phyloP scores from a whole-genome alignment of 2,888 invertebrate genomes.

The Cephus sareptanus region DNA sequence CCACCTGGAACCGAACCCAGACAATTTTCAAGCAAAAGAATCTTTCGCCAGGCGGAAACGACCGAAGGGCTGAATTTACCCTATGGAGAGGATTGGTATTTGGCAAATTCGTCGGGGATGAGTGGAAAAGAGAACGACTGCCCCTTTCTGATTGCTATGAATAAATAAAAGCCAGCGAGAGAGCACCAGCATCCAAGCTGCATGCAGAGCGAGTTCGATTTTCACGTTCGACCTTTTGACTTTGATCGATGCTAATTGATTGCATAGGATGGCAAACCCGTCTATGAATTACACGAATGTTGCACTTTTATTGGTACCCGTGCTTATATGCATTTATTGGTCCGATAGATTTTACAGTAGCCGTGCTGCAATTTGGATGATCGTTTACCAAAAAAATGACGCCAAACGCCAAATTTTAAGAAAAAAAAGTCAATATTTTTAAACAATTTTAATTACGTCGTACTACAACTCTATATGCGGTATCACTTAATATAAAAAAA shows the following conservation, averaged over 20 bases:
- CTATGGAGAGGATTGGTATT: not conserved
- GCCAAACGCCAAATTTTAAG: too few species aligned
- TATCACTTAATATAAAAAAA: not conserved
- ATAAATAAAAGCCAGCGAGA: slow-evolving; percentile 30
- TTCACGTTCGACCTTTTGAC: slow-evolving; percentile 44
- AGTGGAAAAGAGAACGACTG: not conserved
- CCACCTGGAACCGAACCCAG: not conserved
- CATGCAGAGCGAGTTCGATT: not conserved
- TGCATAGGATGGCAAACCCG: not conserved
- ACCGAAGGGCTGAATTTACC: not conserved
- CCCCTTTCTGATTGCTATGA: not conserved
- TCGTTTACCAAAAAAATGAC: not conserved
- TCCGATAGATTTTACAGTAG: not conserved
- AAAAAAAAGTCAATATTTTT: slow-evolving; percentile 5
- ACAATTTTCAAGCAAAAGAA: not conserved
- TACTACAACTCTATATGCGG: not conserved
- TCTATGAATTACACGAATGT: not conserved
- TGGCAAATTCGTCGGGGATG: not conserved
- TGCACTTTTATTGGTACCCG: not conserved
- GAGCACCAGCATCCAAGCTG: not conserved
- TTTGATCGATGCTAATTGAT: slow-evolving; percentile 37
- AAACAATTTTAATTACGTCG: not conserved
- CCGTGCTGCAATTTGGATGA: not conserved
- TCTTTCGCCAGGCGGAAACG: not conserved
- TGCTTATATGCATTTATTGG: not conserved